Base-by-base conservation (phyloP, 2,113 vertebrate species). In the Reinhardtius hippoglossoides region DNA sequence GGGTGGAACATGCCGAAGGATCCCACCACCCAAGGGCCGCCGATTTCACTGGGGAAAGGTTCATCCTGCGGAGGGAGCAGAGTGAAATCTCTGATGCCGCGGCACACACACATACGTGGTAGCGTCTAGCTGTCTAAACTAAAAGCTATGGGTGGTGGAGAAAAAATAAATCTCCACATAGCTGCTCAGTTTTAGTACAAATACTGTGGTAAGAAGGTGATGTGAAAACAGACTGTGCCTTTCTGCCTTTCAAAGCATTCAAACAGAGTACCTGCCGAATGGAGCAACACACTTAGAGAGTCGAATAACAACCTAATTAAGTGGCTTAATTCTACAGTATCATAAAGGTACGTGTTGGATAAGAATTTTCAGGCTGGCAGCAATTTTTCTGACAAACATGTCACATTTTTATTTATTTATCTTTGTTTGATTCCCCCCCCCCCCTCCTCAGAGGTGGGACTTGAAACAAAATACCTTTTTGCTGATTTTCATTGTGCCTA, bases 11-110 rank as follows among this genome's bases (percentile, higher is more conserved):
- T 68, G 87, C 86, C 56, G 87, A 71, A 81, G 73, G 81, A 83
- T 77, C 90, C 83, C 78, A 42, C 68, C 76, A 87, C 78, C 84
- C 63, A 59, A 73, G 78, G 87, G 80, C 81, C 69, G 50, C 16
- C 2, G 78, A 84, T 85, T 91, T 86, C 87, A 42, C 88, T 42
- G 76, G 89, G 91, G 87, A 86, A 68, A 59, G 5, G 75, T 67
- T 81, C 83, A 35, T 71, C 89, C 85, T 57, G 80, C 87, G 74
- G 87, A 80, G 92, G 92, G 89, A 70, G 75, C 87, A 79, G 87
- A 93, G 88, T 92, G 87, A 78, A 91, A 77, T 83, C 86, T 92
- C 79, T 63, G 75, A 92, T 91, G 88, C 88, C 68, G 73, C 62
- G 58, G 87, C 92, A 90, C 88, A 76, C 88, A 74, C 88, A 74